Base-by-base conservation (phyloP, 2,113 vertebrate genomes). In the Vireo altiloquus region DNA sequence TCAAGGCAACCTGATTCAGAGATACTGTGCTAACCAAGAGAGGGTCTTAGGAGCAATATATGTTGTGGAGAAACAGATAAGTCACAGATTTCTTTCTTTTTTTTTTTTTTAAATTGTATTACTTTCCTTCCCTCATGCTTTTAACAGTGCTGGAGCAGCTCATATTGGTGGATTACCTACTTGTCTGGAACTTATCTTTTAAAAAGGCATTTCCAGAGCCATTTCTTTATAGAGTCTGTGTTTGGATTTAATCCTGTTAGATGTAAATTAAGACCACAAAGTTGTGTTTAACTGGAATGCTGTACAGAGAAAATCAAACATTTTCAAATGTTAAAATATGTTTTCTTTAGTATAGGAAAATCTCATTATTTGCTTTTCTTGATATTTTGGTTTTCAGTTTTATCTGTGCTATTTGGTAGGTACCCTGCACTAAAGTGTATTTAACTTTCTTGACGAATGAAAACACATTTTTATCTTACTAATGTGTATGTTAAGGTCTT, bases 111-210 rank as follows among this genome's bases (percentile, higher is more conserved):
- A 1, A 33, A 24, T 65, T 46, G 9, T 80, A 44, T 71, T 39
- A 7, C 17, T 69, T 72, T 70, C 14, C 53, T 80, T 88, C 39
- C 52, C 44, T 66, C 15, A 57, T 64, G 75, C 57, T 95, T 80
- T 89, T 91, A 94, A 61, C 31, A 53, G 33, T 94, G 42, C 11
- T 0, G 1, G 59, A 79, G 33, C 57, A 71, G 47, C 80, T 91
- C 19, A 28, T n/a, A 57, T 84, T 94, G 86, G 87, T 91, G n/a
- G 69, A 82, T 88, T 94, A 72, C 35, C 14, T 94, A 8, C 57
- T 77, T 49, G 31, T 70, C 90, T 93, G 75, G 61, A 94, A 88
- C 17, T 40, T 86, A 18, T 59, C 74, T 96, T 86, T 95, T 86
- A 6, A 79, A 70, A 89, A 70, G 40, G 33, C 17, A 11, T 95